These are phyloP conservation scores for Corythoichthys haematopterus DNA, from an alignment of 2,113 vertebrate genomes.

Conservation along the genomic window DNA sequence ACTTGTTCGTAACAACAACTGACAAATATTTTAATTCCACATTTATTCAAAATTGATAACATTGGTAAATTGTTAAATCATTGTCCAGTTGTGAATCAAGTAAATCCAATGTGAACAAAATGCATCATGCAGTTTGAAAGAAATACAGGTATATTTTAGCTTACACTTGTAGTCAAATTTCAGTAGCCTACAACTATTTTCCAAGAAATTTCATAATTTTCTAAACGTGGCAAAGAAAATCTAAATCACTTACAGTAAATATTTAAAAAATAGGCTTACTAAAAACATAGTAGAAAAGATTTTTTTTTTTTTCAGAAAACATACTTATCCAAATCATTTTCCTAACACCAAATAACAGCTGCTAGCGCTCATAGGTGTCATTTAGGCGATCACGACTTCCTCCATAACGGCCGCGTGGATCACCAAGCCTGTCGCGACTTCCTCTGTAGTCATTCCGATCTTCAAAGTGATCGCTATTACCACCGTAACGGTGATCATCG, in stretches of 20 bases:
- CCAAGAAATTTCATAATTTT: neutral
- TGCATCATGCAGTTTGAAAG: neutral
- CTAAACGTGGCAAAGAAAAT: neutral
- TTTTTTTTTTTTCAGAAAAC: neutral
- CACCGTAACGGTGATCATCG: slow-evolving; percentile 14
- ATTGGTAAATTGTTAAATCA: neutral
- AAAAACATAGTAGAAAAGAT: neutral
- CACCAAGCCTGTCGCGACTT: too few species aligned
- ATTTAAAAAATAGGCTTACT: neutral
- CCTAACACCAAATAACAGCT: neutral
- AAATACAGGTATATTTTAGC: neutral
- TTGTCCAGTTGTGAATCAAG: neutral
- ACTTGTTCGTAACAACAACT: too few species aligned
- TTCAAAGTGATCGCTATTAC: slow-evolving; percentile 25
- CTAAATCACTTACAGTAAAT: neutral
- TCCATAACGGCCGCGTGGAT: too few species aligned
- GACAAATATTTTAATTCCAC: neutral
- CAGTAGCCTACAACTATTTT: neutral
- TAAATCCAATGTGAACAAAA: neutral
- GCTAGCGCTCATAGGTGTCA: neutral
- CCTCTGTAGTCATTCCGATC: slow-evolving; percentile 13
- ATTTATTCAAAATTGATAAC: neutral
- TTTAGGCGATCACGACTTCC: slow-evolving; percentile 1
- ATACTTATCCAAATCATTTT: neutral
- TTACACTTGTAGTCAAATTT: neutral